phyloP scores from a whole-genome alignment of 1,140 invertebrate species.

The Linepithema humile region DNA sequence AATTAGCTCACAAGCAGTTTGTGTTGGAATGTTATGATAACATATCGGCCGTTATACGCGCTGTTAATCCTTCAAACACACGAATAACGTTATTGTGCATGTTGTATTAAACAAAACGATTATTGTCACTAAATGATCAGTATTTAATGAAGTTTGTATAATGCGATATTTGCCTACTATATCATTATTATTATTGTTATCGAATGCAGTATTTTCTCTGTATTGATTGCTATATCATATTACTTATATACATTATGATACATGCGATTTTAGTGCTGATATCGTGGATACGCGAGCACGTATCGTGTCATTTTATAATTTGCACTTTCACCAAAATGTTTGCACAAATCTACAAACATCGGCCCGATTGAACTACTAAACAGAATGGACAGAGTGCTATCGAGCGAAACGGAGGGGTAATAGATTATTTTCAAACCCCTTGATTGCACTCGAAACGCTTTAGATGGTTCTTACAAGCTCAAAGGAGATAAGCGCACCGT shows the following conservation, averaged over 20 bases:
- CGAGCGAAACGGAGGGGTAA: not conserved
- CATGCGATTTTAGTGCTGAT: not conserved
- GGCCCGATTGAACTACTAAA: not conserved
- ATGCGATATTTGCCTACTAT: not conserved
- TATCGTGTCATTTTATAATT: not conserved
- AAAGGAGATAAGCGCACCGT: slow-evolving; percentile 30
- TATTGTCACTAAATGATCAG: slow-evolving; percentile 8
- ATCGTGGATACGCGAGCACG: not conserved
- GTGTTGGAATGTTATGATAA: not conserved
- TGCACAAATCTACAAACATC: not conserved
- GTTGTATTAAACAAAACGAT: slow-evolving; percentile 41
- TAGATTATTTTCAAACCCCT: slow-evolving; percentile 48
- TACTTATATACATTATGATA: slow-evolving; percentile 10
- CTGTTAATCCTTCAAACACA: slow-evolving; percentile 22
- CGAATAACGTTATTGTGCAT: slow-evolving; percentile 35
- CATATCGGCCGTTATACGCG: slow-evolving; percentile 12
- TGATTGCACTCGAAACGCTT: slow-evolving; percentile 38
- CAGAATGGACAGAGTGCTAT: not conserved
- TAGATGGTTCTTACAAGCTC: slow-evolving; percentile 41
- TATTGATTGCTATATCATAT: not conserved
- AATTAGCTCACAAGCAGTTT: not conserved
- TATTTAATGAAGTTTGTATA: not conserved
- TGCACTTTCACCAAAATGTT: not conserved
- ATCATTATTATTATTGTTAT: slow-evolving; percentile 12
- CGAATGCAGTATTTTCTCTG: not conserved